Evolutionary conservation across 1,140 invertebrate species (phyloP).

Genomic region (Sinella curviseta): DNA sequence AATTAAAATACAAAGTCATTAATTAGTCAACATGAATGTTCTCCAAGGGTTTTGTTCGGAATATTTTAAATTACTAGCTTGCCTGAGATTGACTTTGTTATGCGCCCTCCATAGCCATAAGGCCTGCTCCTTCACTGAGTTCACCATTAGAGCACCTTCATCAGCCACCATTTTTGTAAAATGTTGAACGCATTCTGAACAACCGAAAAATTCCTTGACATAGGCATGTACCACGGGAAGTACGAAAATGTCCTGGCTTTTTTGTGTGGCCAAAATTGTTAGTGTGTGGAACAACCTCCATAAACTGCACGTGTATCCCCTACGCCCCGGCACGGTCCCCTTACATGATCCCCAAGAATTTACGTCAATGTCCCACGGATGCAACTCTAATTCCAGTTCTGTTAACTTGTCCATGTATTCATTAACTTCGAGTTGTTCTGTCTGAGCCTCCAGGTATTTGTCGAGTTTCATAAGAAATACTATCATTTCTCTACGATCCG

Average conservation of each 20-base stretch:
- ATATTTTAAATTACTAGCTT: background rate
- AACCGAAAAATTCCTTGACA: slow-evolving; percentile 91
- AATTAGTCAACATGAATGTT: background rate
- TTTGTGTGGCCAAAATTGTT: slow-evolving; percentile 73
- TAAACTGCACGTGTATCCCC: slow-evolving; percentile 93
- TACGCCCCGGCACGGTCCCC: slow-evolving; percentile 67
- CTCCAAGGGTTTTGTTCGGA: too few relatives aligned
- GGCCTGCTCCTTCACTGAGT: slow-evolving; percentile 70
- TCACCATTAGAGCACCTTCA: slow-evolving; percentile 67
- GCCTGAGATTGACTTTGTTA: slow-evolving; percentile 78
- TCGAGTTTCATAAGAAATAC: slow-evolving; percentile 64
- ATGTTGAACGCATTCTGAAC: slow-evolving; percentile 83
- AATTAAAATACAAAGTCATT: background rate
- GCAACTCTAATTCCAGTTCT: slow-evolving; percentile 39
- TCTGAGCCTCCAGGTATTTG: slow-evolving; percentile 54
- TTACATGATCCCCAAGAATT: slow-evolving; percentile 78
- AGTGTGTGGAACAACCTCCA: slow-evolving; percentile 95
- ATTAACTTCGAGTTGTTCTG: slow-evolving; percentile 59
- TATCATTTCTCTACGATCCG: slow-evolving; percentile 62
- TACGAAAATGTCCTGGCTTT: slow-evolving; percentile 60
- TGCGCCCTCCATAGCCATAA: slow-evolving; percentile 95
- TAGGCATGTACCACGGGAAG: slow-evolving; percentile 82
- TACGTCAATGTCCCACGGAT: slow-evolving; percentile 54
- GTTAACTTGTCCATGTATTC: slow-evolving; percentile 51
- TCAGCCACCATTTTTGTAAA: slow-evolving; percentile 76